Percentiles rank a stretch among this genome's conserved stretches.
Conservation (phyloP, 1,140 invertebrate species). For the Tetragnatha versicolor region DNA sequence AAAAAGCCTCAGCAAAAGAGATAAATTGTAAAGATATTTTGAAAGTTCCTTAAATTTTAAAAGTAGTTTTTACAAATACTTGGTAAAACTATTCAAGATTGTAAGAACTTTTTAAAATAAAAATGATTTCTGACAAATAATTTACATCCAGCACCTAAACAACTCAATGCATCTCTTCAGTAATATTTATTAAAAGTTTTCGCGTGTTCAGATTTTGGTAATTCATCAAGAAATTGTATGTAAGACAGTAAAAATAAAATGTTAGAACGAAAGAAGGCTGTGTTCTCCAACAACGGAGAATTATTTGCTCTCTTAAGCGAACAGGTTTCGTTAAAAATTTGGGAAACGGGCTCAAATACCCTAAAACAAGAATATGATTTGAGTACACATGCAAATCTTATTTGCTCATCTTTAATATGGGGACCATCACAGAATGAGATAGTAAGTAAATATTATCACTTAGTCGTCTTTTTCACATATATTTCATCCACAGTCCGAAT, state of each 20-base stretch:
- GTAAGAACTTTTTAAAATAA: no score
- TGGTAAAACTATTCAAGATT: background rate
- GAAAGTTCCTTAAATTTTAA: background rate
- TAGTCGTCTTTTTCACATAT: background rate
- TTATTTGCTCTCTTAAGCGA: constrained; percentile 77
- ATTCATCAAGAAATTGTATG: background rate
- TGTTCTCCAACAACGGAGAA: constrained; percentile 69
- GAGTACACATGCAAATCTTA: constrained; percentile 77
- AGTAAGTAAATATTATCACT: background rate
- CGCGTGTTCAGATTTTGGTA: constrained; percentile 30
- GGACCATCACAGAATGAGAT: constrained; percentile 50
- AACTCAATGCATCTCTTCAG: background rate
- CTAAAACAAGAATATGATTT: constrained; percentile 84
- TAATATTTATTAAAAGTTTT: constrained; percentile 13
- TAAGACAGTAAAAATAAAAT: background rate
- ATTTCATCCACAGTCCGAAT: no score
- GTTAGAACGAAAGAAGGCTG: background rate
- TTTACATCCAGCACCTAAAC: constrained; percentile 21
- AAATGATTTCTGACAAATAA: no score
- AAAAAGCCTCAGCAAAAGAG: background rate
- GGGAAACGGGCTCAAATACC: constrained; percentile 77
- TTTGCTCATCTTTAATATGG: constrained; percentile 81
- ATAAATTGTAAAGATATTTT: background rate
- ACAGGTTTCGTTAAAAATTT: constrained; percentile 82
- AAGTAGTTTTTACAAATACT: background rate